Conservation (phyloP, 2,888 invertebrate species). For the Stratiomys singularior region DNA sequence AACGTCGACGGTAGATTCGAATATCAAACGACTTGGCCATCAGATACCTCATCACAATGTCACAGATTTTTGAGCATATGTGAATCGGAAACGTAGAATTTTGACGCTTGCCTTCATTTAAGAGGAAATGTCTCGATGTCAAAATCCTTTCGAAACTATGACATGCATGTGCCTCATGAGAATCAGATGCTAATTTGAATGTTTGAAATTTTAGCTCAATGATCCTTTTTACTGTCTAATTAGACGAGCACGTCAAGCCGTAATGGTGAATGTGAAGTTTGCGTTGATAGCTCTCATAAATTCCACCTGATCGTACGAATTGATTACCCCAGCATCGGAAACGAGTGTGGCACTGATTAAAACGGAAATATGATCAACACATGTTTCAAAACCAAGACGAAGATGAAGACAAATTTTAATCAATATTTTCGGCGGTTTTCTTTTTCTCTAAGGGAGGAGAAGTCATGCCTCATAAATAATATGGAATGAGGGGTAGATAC, state of each 20-base stretch:
- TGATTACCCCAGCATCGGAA: slow-evolving; percentile 10
- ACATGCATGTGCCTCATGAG: not conserved
- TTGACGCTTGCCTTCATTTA: slow-evolving; percentile 1
- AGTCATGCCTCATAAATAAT: slow-evolving; percentile 44
- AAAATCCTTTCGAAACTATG: slow-evolving; percentile 30
- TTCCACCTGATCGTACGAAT: slow-evolving; percentile 38
- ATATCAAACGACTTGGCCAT: slow-evolving; percentile 31
- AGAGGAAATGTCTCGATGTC: slow-evolving; percentile 29
- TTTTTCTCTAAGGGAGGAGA: not conserved
- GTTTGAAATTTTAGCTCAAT: not conserved
- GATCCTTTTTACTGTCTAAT: not conserved
- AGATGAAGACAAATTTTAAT: slow-evolving; percentile 38
- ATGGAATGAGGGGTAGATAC: slow-evolving; percentile 9
- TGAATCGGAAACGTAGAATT: not conserved
- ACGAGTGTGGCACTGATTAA: slow-evolving; percentile 1
- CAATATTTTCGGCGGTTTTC: not conserved
- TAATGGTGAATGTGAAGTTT: not conserved
- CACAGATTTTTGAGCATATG: slow-evolving; percentile 38
- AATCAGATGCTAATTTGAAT: not conserved
- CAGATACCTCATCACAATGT: slow-evolving; percentile 30
- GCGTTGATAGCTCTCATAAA: slow-evolving; percentile 26
- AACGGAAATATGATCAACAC: slow-evolving; percentile 35
- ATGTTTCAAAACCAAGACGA: not conserved
- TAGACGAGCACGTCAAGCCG: not conserved
- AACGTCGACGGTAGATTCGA: slow-evolving; percentile 30